phyloP scores from a whole-genome alignment of 1,140 invertebrate species.

The Cherax quadricarinatus region DNA sequence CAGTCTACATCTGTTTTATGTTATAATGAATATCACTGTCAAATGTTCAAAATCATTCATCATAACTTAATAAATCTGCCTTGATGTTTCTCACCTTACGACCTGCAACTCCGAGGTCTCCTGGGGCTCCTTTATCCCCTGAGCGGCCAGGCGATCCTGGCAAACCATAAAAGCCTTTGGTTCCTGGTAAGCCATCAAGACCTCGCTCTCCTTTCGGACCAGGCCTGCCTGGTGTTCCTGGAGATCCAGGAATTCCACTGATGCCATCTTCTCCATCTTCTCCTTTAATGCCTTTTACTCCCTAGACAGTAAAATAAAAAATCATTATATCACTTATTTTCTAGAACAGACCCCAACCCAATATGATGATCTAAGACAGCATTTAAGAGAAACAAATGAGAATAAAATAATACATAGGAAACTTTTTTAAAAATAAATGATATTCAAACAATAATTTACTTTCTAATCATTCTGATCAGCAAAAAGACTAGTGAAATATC shows the following conservation, averaged over 20 bases:
- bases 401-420: not conserved
- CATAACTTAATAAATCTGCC: not conserved
- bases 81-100: constrained; percentile 20
- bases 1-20: no score
- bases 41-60: no score
- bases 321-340: no score
- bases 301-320: not conserved
- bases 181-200: not conserved
- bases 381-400: not conserved
- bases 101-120: constrained; percentile 24
- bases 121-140: constrained; percentile 44
- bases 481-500: no score
- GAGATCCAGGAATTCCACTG: constrained; percentile 17
- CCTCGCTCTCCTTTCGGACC: constrained; percentile 43
- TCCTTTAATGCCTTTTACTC: constrained; percentile 26
- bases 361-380: not conserved
- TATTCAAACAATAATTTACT: no score
- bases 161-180: constrained; percentile 35
- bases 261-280: constrained; percentile 51
- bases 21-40: no score
- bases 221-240: not conserved
- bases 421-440: no score
- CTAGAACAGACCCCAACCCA: no score
- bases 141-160: not conserved
- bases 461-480: no score